Evolutionary conservation across 2,113 vertebrate genomes (phyloP).

Genomic region (Oenanthe oenanthe): DNA sequence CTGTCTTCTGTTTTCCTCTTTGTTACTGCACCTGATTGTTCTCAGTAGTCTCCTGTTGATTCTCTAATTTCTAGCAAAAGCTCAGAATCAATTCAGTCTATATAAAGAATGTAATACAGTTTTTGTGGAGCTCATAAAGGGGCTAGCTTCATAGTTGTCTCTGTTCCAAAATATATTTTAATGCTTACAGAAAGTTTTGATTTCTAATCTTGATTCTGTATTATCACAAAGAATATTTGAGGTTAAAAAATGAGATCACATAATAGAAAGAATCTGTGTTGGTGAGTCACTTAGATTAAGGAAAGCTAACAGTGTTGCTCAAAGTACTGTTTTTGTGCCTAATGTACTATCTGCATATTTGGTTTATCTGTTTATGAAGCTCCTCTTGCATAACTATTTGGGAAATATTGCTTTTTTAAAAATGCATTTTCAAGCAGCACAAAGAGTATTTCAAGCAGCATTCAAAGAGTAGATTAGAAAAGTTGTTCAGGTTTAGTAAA

Average conservation of each 20-base stretch:
- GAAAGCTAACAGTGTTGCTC: neutral
- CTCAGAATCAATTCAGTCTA: neutral
- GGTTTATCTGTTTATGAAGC: neutral
- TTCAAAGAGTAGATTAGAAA: neutral
- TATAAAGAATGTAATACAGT: neutral
- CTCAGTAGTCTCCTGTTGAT: neutral
- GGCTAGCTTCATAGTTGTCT: neutral
- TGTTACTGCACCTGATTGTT: neutral
- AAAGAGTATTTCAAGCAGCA: no score
- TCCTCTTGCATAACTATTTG: slow-evolving; percentile 10
- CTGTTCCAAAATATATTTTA: neutral
- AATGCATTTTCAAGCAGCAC: neutral
- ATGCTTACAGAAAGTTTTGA: neutral
- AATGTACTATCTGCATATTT: neutral
- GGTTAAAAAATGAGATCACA: neutral
- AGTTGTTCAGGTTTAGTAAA: slow-evolving; percentile 18
- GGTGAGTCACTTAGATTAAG: neutral
- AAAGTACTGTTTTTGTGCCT: neutral
- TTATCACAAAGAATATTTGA: neutral
- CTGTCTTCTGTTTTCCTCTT: neutral
- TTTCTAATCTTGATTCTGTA: neutral
- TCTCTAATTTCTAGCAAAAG: neutral
- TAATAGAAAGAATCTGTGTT: neutral
- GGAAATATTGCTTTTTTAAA: neutral
- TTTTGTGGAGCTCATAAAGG: neutral